Evolutionary conservation across 2,113 vertebrate genomes (phyloP), one percentile per base, ranked within the genome.

Genomic region (Hoplias malabaricus): DNA sequence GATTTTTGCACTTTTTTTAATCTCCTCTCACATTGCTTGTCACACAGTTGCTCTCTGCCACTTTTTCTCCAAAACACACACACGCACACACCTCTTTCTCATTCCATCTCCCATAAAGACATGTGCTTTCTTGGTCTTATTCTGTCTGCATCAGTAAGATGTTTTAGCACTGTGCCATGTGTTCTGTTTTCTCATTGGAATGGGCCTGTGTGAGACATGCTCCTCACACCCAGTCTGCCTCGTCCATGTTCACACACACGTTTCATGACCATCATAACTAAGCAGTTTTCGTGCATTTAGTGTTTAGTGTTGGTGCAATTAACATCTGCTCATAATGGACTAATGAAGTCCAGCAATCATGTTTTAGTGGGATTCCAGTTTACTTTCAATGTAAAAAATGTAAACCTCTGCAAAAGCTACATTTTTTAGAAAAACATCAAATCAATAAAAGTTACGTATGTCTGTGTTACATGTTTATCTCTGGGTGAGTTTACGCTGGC

Each of bases 11-110:
- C 56, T 43, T 53, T 25, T 16, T 14, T 27, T 25, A 23, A 2
- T 69, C 75, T 76, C 56, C 33, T 67, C 14, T 29, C 42, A 66
- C 61, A 42, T 62, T 75, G 42, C 54, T 61, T 43, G 23, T 31
- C 53, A 40, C 61, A 38, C 66, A 77, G 75, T 48, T 74, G 65
- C 53, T 75, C 72, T 80, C 61, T 68, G 38, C 21, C 36, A 19
- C 33, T 19, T 42, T 68, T 53, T 57, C 66, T 42, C 57, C 14
- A 25, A 29, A 50, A n/a, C 70, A 29, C 50, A 48, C 43, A 57
- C 69, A 54, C 33, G 21, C 79, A 74, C 63, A 65, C 21, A 53
- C 25, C 48, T 36, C 53, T 59, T 77, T 69, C 61, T 59, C 23
- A 57, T 66, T 67, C 61, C 27, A 10, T 33, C 53, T 48, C 42